Evolutionary conservation across 2,113 vertebrate genomes (phyloP), one percentile per base, ranked within the genome.

Genomic region (Crotalus helleri): DNA sequence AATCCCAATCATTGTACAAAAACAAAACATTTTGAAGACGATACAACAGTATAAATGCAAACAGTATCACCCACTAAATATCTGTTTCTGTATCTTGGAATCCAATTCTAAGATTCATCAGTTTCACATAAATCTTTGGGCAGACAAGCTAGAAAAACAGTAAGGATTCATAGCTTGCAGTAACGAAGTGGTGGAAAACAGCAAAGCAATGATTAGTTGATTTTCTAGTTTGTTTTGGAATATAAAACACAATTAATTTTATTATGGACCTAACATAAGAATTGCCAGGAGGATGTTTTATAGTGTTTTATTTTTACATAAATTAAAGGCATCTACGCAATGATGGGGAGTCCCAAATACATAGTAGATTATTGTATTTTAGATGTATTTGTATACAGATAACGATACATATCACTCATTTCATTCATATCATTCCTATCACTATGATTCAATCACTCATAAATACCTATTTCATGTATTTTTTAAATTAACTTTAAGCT

Each of bases 161-260:
- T 74, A 29, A 29, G 29, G 29, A 44, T 8, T 93, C 29, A 21
- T 59, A 90, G 49, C 44, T 33, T 44, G 46, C 74, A 53, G 23
- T 74, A 59, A 58, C 39, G 29, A 90, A 86, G 44, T n/a, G 85
- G 23, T 15, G 89, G 81, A 46, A 81, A 74, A 54, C 33, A 88
- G 74, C 53, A 86, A 29, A 17, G 4, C 26, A 90, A 39, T 44
- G 33, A 15, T 51, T 90, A 26, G n/a, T 13, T 64, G 55, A 86
- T 86, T 51, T 53, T 86, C 74, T 86, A 86, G n/a, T 44, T 90
- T 53, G 86, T 44, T 46, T 53, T 61, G 74, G 59, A 90, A 86
- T n/a, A 86, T 53, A 93, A 93, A 90, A 85, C 33, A 85, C 49
- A 55, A 44, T 12, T 89, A 89, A 92, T 90, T 54, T 85, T 90